phyloP scores from a whole-genome alignment of 2,113 vertebrate genomes.

The Thomomys bottae region DNA sequence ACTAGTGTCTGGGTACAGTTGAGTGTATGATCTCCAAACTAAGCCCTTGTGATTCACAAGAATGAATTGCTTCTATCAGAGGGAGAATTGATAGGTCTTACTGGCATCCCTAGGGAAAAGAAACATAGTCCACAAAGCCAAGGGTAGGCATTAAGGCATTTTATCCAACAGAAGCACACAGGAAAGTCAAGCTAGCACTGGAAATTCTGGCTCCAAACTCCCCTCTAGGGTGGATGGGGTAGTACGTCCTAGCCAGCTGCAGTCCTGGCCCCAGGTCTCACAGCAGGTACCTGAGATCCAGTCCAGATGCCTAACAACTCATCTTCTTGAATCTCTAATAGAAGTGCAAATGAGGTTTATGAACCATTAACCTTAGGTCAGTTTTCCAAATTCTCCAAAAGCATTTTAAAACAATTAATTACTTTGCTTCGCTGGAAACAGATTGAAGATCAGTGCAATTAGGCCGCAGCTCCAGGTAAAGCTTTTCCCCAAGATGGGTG shows the following conservation, averaged over 20 bases:
- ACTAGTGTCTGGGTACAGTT: constrained; percentile 30
- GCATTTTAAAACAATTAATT: constrained; percentile 83
- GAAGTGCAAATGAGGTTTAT: constrained; percentile 81
- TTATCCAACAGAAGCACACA: neutral
- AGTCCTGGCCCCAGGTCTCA: neutral
- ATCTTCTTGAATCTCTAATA: constrained; percentile 75
- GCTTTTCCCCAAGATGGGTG: neutral
- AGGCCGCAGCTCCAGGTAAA: constrained; percentile 68
- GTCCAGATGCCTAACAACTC: constrained; percentile 18
- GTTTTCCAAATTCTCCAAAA: constrained; percentile 79
- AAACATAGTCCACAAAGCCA: neutral
- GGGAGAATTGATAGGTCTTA: constrained; percentile 2
- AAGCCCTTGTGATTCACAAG: neutral
- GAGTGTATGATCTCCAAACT: constrained; percentile 17
- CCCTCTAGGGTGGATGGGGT: neutral
- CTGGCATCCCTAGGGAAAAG: neutral
- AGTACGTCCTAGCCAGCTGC: neutral
- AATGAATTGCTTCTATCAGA: constrained; percentile 13
- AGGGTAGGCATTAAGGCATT: constrained; percentile 9
- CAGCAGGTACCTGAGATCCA: neutral
- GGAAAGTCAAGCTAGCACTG: neutral
- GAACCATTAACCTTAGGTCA: constrained; percentile 84
- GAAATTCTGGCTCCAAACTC: neutral
- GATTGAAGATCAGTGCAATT: constrained; percentile 74
- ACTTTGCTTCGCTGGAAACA: constrained; percentile 76